Base-by-base conservation (phyloP, 2,888 invertebrate species). In the Choreutis nemorana region DNA sequence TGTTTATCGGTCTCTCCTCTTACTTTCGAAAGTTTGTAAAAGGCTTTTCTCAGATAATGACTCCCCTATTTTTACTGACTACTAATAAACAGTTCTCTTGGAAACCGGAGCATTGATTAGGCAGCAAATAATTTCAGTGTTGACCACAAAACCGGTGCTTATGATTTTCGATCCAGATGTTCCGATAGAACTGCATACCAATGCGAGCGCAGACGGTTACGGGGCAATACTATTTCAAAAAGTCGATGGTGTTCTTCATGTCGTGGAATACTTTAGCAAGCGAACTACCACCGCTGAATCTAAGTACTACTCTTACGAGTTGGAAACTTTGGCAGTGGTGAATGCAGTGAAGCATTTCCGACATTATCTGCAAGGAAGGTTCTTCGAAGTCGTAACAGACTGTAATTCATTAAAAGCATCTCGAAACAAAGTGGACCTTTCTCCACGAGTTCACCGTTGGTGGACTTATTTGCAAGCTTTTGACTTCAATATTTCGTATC, bases 241-340 rank as follows among this genome's bases (percentile, higher is more conserved):
- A 11, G 11, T 24, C n/a, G 14, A 24, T 12, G 26, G 26, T 7
- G 11, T 14, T 11, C 15, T 26, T 6, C 26, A 26, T 26, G 18
- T 16, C 6, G 15, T 16, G 11, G 26, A 26, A 14, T 26, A 26
- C 7, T 24, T 14, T n/a, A 24, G 24, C 11, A 12, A 14, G n/a
- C 24, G 14, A 24, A 24, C 24, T 6, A 14, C 24, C 24, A 24
- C 13, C 24, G n/a, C n/a, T n/a, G n/a, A n/a, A n/a, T n/a, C n/a
- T n/a, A n/a, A n/a, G n/a, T n/a, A n/a, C 14, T 21, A 30, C 12
- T 30, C 40, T 1, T 39, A 39, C 14, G 36, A 39, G 6, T n/a
- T 40, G 14, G 33, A 38, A 14, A 37, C 39, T 1, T 16, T 39
- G 2, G 36, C 39, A 10, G 30, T 36, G 5, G 39, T 38, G 6